Base-by-base conservation (phyloP, 2,888 invertebrate genomes). In the Diabrotica balteata region DNA sequence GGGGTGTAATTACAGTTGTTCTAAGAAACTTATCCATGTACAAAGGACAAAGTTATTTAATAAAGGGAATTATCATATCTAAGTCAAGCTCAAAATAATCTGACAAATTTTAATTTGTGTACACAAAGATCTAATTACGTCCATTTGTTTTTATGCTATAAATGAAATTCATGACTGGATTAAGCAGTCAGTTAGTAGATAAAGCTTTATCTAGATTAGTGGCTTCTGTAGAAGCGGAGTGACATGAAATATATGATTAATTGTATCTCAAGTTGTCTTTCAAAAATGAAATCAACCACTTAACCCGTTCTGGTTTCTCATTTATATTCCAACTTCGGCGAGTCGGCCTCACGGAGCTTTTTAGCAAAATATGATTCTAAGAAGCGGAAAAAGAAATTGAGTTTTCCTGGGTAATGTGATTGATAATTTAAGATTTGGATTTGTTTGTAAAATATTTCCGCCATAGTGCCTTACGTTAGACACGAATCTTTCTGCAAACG, bases 211-310 rank as follows among this genome's bases (percentile, higher is more conserved):
- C 79, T 76, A 78, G 80, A 80, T 80, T 80, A 79, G 77, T 75
- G 76, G 75, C 73, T 74, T 72, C 69, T 76, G 76, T 71, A 74
- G 72, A 70, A 72, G 64, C 67, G 72, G 73, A 76, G 76, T 76
- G 78, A 78, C 80, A 80, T 79, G 80, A 81, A 81, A 81, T 81
- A 79, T 80, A 80, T 81, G 80, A 81, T 80, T 80, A 81, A 81
- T 81, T 78, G 76, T 77, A 75, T 72, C 72, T 68, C 67, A 72
- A 72, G 69, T 72, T 74, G 74, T 74, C 75, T 73, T 74, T 75
- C 74, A 75, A 72, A 75, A 68, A 73, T 65, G 70, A 75, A 72
- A 73, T 73, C 70, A 74, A 69, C 71, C 73, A 72, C 65, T 73
- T 73, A 61, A 62, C 59, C 59, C 62, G 59, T 69, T 65, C 59